Percentiles rank a stretch among this genome's conserved stretches.
These are phyloP conservation scores for Sweltsa coloradensis DNA, from an alignment of 1,140 invertebrate genomes.

Conservation along the genomic window DNA sequence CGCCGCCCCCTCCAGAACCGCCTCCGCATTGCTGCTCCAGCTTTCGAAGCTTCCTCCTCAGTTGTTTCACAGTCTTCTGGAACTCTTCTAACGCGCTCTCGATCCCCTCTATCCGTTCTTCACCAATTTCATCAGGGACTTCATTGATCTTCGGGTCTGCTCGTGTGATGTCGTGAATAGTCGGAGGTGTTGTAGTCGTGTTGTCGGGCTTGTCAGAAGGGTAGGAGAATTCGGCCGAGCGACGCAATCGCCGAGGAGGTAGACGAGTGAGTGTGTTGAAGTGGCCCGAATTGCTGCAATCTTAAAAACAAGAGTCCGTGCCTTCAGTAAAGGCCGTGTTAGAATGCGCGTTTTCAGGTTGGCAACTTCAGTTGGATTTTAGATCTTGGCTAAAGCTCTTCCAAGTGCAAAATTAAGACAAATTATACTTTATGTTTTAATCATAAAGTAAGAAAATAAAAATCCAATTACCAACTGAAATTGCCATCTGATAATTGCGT, in stretches of 20 bases:
- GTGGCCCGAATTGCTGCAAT: constrained; percentile 28
- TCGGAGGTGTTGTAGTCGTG: constrained; percentile 1
- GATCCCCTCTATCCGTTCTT: constrained; percentile 40
- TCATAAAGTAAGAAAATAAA: no score
- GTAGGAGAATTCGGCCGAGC: constrained; percentile 19
- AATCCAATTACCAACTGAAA: no score
- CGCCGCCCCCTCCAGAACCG: constrained; percentile 14
- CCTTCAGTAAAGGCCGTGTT: no score
- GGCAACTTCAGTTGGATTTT: no score
- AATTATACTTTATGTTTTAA: no score
- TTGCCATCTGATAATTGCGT: no score
- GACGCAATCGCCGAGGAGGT: constrained; percentile 21
- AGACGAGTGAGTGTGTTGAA: constrained; percentile 20
- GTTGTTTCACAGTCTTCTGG: constrained; percentile 37
- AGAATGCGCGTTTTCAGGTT: no score
- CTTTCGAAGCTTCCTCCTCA: constrained; percentile 37
- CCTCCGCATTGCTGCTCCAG: constrained; percentile 31
- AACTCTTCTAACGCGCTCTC: constrained; percentile 39
- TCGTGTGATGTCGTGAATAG: not conserved
- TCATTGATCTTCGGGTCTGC: not conserved
- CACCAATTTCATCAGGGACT: constrained; percentile 23
- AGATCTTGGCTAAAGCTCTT: no score
- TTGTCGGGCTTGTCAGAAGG: constrained; percentile 8
- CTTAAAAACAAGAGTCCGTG: no score
- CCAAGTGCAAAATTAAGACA: no score